A percentile compares a stretch with the other conserved stretches of the same genome.
Evolutionary conservation across 2,797 vertebrate species (phyloP).

Genomic region (Parauchenoglanis punctatus): DNA sequence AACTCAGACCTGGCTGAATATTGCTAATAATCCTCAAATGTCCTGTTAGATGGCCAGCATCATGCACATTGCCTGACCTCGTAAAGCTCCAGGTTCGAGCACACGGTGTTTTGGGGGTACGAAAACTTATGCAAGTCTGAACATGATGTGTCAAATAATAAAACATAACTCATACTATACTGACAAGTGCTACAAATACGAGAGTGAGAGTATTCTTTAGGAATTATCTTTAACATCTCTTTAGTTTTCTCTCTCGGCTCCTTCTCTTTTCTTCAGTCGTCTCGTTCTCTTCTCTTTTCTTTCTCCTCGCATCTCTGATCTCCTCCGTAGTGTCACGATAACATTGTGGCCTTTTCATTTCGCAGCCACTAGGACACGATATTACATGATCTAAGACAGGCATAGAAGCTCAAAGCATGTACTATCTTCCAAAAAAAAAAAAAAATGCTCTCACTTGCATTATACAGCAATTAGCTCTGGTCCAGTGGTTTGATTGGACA

Average conservation of each 20-base stretch:
- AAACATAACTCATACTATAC: not conserved
- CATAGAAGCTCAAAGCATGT: not conserved
- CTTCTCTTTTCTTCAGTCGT: not conserved
- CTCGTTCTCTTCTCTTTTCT: not conserved
- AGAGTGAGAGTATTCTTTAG: not conserved
- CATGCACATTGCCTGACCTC: too few relatives aligned
- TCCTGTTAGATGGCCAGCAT: too few relatives aligned
- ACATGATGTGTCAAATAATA: too few relatives aligned
- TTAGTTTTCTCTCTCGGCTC: not conserved
- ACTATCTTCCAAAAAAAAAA: not conserved
- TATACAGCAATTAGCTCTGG: slow-evolving; percentile 13
- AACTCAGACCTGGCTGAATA: too few relatives aligned
- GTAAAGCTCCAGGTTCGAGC: too few relatives aligned
- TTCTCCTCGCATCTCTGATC: not conserved
- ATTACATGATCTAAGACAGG: not conserved
- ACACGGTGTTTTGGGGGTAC: not conserved
- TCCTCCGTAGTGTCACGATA: not conserved
- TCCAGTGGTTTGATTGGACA: slow-evolving; percentile 18
- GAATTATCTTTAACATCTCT: not conserved
- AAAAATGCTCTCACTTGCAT: not conserved
- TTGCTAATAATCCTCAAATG: too few relatives aligned
- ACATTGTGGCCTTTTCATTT: slow-evolving; percentile 1
- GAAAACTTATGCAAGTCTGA: not conserved
- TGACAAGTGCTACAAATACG: not conserved
- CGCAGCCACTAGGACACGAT: not conserved